Base-by-base conservation (phyloP, 2,113 vertebrate genomes). In the Macrotus californicus region DNA sequence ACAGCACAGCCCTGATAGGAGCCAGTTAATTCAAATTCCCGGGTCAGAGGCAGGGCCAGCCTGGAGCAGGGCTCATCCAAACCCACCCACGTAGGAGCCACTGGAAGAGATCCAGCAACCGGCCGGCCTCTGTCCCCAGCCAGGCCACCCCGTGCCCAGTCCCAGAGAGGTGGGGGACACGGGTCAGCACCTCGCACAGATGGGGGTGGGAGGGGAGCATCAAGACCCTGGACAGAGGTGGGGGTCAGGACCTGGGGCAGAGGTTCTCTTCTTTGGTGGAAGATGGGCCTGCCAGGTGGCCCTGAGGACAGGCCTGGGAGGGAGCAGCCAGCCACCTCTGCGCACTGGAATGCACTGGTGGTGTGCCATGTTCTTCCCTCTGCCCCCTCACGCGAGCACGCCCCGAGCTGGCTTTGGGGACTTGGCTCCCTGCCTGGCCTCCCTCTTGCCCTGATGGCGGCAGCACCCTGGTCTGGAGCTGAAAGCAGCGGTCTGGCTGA, bases 211-310 rank as follows among this genome's bases (percentile, higher is more conserved):
- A 8, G 22, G 56, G 22, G 22, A 2, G 2, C 8, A 3, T 59
- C 56, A 59, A 59, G 56, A 2, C 26, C 59, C 59, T 12, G 26
- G 9, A 11, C 59, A 26, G 59, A n/a, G n/a, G n/a, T n/a, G 8
- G 56, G 10, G 7, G n/a, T 59, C 84, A 89, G 75, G 24, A 79
- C 76, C 75, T 19, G 67, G 85, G 70, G 90, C 94, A 70, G 69
- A 22, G 69, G n/a, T 39, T 34, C 29, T 34, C 29, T 15, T 16
- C 66, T 69, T 21, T 41, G 36, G 69, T 10, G 69, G 36, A 41
- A 39, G 67, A 70, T 5, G 11, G 59, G 59, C 24, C 21, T 41
- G 91, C 61, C 59, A 26, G 59, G 31, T 34, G 21, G 87, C 16
- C 46, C 43, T 4, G 6, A n/a, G 59, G 24, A 61, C 24, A 61